phyloP scores from a whole-genome alignment of 2,888 invertebrate species.

The Heliconius charithonia region DNA sequence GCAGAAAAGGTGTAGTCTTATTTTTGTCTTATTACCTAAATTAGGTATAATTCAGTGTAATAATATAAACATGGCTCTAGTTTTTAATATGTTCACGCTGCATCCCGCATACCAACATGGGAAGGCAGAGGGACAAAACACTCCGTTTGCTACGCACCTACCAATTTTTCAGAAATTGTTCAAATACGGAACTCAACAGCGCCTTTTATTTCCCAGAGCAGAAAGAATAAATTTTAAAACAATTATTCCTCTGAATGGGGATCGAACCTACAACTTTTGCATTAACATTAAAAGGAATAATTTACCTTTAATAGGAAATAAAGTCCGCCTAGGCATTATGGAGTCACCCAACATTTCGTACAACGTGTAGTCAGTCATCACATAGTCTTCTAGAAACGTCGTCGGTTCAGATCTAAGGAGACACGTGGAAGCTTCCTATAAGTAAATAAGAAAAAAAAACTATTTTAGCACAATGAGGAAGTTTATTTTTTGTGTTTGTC shows the following conservation, averaged over 20 bases:
- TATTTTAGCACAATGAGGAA: background rate
- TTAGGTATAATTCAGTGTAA: too few species aligned
- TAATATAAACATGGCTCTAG: too few species aligned
- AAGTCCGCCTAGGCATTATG: slow-evolving; percentile 68
- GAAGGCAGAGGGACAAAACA: background rate
- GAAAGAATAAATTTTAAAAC: too few species aligned
- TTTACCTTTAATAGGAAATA: slow-evolving; percentile 67
- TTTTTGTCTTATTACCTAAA: background rate
- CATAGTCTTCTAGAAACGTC: slow-evolving; percentile 74
- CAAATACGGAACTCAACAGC: too few species aligned
- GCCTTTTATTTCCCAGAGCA: too few species aligned
- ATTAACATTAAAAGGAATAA: background rate
- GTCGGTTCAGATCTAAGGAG: slow-evolving; percentile 74
- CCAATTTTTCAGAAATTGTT: too few species aligned
- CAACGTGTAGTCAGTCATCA: slow-evolving; percentile 73
- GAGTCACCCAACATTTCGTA: slow-evolving; percentile 80
- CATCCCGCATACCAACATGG: too few species aligned
- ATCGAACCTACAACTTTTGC: background rate
- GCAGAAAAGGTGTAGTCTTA: background rate
- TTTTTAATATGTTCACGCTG: background rate
- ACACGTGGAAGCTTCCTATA: slow-evolving; percentile 71
- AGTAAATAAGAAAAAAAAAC: background rate
- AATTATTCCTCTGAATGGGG: too few species aligned
- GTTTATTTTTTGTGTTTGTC: too few species aligned
- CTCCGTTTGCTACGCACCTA: background rate